Evolutionary conservation across 2,113 vertebrate species (phyloP).

Genomic region (Lichenostomus cassidix): DNA sequence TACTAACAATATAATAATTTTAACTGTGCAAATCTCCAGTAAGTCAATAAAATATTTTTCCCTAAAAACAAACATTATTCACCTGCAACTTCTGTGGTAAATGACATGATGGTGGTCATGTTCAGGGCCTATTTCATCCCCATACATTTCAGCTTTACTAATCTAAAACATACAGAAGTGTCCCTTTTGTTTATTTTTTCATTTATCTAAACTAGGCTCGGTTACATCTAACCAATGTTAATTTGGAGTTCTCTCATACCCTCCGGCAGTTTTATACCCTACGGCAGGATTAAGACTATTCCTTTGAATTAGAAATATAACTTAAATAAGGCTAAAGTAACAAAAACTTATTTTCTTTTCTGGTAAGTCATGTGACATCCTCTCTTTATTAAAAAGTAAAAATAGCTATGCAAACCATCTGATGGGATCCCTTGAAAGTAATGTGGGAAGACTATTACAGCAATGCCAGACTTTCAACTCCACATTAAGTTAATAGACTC

Average conservation of each 20-base stretch:
- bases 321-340: background rate
- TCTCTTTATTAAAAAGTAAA: constrained; percentile 3
- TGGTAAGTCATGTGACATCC: background rate
- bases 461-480: background rate
- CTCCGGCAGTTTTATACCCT: background rate
- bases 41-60: background rate
- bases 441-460: background rate
- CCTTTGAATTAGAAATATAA: background rate
- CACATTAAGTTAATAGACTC: background rate
- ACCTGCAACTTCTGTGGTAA: background rate
- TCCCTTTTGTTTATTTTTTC: background rate
- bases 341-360: background rate
- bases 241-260: background rate
- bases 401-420: background rate
- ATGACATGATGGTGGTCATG: background rate
- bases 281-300: background rate
- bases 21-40: background rate
- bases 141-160: background rate
- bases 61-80: background rate
- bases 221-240: background rate
- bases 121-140: background rate
- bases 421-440: background rate
- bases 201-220: background rate
- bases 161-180: background rate
- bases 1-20: background rate